Percentiles rank a stretch among this genome's conserved stretches.
Evolutionary conservation across 1,140 invertebrate species (phyloP).

Genomic region (Aphis gossypii): DNA sequence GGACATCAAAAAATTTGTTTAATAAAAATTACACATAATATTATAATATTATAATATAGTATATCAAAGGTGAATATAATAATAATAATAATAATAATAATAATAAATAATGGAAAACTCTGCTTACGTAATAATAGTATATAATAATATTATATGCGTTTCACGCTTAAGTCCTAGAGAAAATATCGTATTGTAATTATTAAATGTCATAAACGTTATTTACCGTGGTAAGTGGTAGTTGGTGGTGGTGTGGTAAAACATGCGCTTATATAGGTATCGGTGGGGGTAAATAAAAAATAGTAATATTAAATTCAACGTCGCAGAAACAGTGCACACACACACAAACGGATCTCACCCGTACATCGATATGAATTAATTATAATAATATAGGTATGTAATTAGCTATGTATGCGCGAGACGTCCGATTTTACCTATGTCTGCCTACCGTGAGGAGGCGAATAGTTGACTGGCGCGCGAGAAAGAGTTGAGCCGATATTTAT

Average conservation of each 20-base stretch:
- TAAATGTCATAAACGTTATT: background rate
- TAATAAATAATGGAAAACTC: slow-evolving; percentile 29
- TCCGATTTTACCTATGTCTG: too few relatives aligned
- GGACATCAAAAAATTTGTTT: slow-evolving; percentile 30
- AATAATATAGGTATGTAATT: too few relatives aligned
- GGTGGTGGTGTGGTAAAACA: background rate
- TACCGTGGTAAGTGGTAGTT: background rate
- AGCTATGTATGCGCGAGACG: background rate
- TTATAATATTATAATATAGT: background rate
- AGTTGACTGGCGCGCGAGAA: too few relatives aligned
- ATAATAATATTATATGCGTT: background rate
- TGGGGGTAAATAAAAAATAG: background rate
- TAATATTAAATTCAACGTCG: background rate
- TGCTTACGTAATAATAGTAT: slow-evolving; percentile 38
- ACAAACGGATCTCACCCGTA: background rate
- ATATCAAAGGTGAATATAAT: background rate
- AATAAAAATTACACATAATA: slow-evolving; percentile 3
- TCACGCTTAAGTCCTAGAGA: background rate
- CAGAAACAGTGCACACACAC: background rate
- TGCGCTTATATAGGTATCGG: background rate
- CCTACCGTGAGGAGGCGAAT: too few relatives aligned
- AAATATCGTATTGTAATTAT: background rate
- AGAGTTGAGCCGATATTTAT: too few relatives aligned
- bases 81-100: too few relatives aligned
- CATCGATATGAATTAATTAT: background rate